phyloP scores from a whole-genome alignment of 2,797 vertebrate genomes.

The Amphiprion clarkii region DNA sequence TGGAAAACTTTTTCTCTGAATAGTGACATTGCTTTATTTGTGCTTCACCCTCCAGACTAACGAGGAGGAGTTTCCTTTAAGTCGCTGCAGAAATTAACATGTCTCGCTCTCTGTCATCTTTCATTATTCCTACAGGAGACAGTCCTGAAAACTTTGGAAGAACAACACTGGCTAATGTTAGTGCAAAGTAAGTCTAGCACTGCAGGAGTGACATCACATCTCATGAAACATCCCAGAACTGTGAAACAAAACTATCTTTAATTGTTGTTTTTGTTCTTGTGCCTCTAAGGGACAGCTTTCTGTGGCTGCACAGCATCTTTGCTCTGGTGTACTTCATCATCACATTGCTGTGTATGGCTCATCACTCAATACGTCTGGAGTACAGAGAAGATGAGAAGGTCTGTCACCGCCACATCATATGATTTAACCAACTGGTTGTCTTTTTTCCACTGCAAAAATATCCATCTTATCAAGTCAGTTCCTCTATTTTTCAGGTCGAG shows the following conservation, averaged over 20 bases:
- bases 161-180: constrained; percentile 95
- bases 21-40: constrained; percentile 54
- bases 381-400: constrained; percentile 94
- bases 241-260: constrained; percentile 7
- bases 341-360: constrained; percentile 92
- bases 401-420: constrained; percentile 52
- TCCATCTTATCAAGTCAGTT: not conserved
- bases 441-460: not conserved
- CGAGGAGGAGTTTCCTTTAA: constrained; percentile 46
- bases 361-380: constrained; percentile 91
- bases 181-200: constrained; percentile 88
- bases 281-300: constrained; percentile 87
- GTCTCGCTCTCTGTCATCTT: constrained; percentile 62
- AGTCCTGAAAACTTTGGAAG: constrained; percentile 93
- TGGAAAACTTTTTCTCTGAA: constrained; percentile 39
- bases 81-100: constrained; percentile 45
- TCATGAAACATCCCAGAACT: constrained; percentile 50
- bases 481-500: not conserved
- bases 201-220: constrained; percentile 42
- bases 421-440: not conserved
- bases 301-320: constrained; percentile 95
- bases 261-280: constrained; percentile 38
- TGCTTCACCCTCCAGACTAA: constrained; percentile 45
- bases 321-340: constrained; percentile 94
- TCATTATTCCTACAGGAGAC: constrained; percentile 86